Base-by-base conservation (phyloP, 2,797 vertebrate genomes). In the Ctenochaetus hawaiiensis region DNA sequence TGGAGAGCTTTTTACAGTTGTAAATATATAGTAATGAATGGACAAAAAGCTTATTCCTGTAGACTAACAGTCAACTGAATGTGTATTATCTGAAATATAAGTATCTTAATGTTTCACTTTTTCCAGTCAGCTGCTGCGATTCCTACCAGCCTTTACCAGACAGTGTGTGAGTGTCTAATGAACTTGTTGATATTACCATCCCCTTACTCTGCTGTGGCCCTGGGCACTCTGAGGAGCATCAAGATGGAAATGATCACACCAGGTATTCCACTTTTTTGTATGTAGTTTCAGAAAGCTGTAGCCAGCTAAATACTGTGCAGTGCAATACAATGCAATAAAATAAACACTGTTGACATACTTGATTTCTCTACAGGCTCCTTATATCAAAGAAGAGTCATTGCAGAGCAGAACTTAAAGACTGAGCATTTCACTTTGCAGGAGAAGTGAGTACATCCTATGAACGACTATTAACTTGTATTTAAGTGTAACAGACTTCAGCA, bases 161-260 rank as follows among this genome's bases (percentile, higher is more conserved):
- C 93, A 48, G 92, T 93, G 20, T 95, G 95, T 0, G 73, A 93
- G 26, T 93, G 95, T 84, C 95, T 96, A 77, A 96, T 88, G 74
- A 93, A 89, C 77, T 78, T 97, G 59, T 86, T 97, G 60, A 96
- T 94, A 1, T 91, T 97, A 71, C 96, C 97, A 0, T 86, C 93
- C 37, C 96, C 97, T 18, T 96, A 95, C 87, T 96, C 95, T 77
- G 92, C 93, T 0, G 85, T 97, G 0, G 96, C 94, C 30, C 82
- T 96, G 82, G 91, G 94, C 79, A 96, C 95, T 0, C 94, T 96
- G 51, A 63, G 81, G 43, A 88, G 88, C 68, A 89, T 97, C 63
- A 96, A 95, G 84, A 92, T 89, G 3, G 96, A 97, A 85, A 93
- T 89, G 12, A 87, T 74, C 0, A 91, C 94, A 26, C 96, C 97